phyloP scores from a whole-genome alignment of 2,113 vertebrate genomes.

The Eulemur macaco region DNA sequence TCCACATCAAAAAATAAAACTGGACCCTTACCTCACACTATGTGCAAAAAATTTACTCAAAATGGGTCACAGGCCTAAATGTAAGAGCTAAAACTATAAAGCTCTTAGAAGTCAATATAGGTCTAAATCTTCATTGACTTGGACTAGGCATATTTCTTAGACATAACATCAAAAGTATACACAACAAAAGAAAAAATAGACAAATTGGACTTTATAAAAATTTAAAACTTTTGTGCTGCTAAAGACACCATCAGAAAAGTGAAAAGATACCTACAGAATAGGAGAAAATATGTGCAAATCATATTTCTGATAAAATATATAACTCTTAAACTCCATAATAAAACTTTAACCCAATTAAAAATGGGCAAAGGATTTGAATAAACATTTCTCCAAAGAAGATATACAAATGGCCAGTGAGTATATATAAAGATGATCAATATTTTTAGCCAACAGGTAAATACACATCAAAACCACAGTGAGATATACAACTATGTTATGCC shows the following conservation, averaged over 20 bases:
- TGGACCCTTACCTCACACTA: neutral
- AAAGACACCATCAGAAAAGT: neutral
- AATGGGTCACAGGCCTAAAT: neutral
- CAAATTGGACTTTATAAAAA: neutral
- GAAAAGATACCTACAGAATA: neutral
- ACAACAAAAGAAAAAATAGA: neutral
- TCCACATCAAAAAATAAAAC: neutral
- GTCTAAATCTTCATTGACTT: neutral
- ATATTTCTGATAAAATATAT: neutral
- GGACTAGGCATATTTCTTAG: neutral
- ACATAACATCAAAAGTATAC: neutral
- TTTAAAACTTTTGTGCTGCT: neutral
- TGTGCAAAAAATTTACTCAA: neutral
- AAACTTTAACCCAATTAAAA: neutral
- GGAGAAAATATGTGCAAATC: neutral
- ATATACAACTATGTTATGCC: neutral
- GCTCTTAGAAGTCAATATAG: neutral
- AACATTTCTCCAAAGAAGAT: neutral
- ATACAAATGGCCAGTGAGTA: neutral
- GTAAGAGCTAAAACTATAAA: neutral
- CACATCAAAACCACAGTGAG: neutral
- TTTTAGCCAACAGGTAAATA: neutral
- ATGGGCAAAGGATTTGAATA: neutral
- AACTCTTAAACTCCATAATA: neutral
- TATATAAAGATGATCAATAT: neutral